Base-by-base conservation (phyloP, 2,888 invertebrate genomes). In the Hydriomena furcata region DNA sequence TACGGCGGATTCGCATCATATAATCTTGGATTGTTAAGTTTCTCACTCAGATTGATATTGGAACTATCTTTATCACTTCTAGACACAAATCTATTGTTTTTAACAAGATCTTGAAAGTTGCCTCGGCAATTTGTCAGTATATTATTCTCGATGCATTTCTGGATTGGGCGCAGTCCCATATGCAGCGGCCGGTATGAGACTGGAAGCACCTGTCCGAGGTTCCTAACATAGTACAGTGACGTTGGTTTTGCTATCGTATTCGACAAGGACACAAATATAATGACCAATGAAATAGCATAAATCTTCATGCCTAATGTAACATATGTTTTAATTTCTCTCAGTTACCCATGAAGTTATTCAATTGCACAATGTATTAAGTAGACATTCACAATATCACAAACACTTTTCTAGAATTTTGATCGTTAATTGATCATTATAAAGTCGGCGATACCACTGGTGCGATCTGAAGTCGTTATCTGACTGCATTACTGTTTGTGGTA, bases 391-490 rank as follows among this genome's bases (percentile, higher is more conserved):
- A 27, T 24, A 38, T 28, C 38, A 44, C 38, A 34, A 25, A 27
- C 32, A 46, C 32, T 44, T 28, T 44, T 27, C 7, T n/a, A 34
- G 8, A 38, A 10, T 20, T 24, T 28, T 8, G 21, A 23, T 44
- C 30, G 13, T 17, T 24, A 8, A 25, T 40, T 40, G 30, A 21
- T 27, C 17, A 30, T 12, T 30, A 12, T 27, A 38, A 48, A 27
- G 40, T 37, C 43, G 17, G 23, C 32, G 10, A 34, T 53, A 56
- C 53, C 31, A 55, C 51, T 13, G 25, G 27, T 45, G 50, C 25
- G 56, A 51, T 43, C 55, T 48, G 57, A 45, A 49, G 53, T 36
- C 59, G 50, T 53, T 63, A 61, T 58, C 55, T 46, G n/a, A 64
- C 66, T 69, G 63, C 55, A 49, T 48, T 55, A 42, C 47, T 31